These are phyloP conservation scores for Paedocypris micromegethes DNA, from an alignment of 2,797 vertebrate species.

Conservation along the genomic window DNA sequence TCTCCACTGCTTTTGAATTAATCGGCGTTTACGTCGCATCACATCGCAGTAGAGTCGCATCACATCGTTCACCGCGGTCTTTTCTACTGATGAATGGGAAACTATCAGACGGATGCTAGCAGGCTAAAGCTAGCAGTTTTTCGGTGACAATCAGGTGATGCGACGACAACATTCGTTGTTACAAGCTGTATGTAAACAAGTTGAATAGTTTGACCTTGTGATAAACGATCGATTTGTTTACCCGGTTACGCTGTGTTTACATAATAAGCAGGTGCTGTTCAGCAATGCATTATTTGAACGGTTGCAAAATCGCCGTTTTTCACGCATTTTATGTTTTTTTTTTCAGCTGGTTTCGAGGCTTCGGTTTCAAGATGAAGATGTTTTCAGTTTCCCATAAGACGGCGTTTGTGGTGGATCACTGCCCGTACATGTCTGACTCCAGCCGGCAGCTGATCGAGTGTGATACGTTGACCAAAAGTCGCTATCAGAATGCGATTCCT, in stretches of 20 bases:
- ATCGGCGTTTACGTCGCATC: background rate
- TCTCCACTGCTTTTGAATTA: background rate
- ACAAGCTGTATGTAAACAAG: background rate
- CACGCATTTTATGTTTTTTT: background rate
- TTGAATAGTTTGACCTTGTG: too few species aligned
- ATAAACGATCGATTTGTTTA: too few species aligned
- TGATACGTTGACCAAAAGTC: slow-evolving; percentile 94
- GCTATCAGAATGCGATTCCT: slow-evolving; percentile 91
- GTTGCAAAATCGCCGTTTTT: background rate
- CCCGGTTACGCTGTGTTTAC: too few species aligned
- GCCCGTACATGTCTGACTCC: slow-evolving; percentile 96
- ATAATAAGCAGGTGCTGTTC: too few species aligned
- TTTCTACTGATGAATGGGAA: background rate
- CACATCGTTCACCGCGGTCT: background rate
- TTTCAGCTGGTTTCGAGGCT: background rate
- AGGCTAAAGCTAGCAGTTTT: slow-evolving; percentile 20
- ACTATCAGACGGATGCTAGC: slow-evolving; percentile 20
- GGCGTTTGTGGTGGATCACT: slow-evolving; percentile 97
- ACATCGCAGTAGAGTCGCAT: background rate
- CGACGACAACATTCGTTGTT: background rate
- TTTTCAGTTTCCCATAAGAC: slow-evolving; percentile 97
- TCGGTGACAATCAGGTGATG: slow-evolving; percentile 13
- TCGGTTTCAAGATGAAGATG: slow-evolving; percentile 74
- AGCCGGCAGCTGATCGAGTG: slow-evolving; percentile 95
- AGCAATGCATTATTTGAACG: too few species aligned